A percentile compares a stretch with the other conserved stretches of the same genome.
These are phyloP conservation scores for Arctia plantaginis DNA, from an alignment of 2,888 invertebrate species.

Conservation along the genomic window DNA sequence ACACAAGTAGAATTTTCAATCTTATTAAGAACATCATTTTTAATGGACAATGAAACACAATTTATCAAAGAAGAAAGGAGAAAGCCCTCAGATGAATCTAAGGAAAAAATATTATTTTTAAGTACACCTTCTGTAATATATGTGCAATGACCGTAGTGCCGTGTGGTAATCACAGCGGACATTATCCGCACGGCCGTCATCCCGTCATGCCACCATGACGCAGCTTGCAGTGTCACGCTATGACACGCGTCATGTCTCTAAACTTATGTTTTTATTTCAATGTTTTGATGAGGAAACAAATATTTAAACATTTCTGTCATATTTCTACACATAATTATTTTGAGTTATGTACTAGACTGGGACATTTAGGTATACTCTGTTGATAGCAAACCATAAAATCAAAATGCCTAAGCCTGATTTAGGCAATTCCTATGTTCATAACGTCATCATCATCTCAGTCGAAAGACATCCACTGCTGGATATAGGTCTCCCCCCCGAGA, in stretches of 20 bases:
- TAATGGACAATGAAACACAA: too few relatives aligned
- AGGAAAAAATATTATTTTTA: not conserved
- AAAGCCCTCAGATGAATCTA: not conserved
- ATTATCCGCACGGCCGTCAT: conserved; percentile 39
- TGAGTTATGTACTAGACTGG: not conserved
- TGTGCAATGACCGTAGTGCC: conserved; percentile 7
- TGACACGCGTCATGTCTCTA: conserved; percentile 40
- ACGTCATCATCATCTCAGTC: not conserved
- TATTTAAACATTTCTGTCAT: conserved; percentile 11
- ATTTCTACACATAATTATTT: not conserved
- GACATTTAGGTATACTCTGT: not conserved
- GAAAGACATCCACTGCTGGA: not conserved
- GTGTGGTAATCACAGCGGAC: conserved; percentile 43
- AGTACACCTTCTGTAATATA: conserved; percentile 6
- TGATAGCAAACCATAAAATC: not conserved
- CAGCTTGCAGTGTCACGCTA: conserved; percentile 46
- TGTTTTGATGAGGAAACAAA: conserved; percentile 17
- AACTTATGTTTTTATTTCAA: conserved; percentile 33
- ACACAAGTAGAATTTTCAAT: too few relatives aligned
- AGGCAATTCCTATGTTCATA: not conserved
- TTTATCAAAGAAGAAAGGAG: not conserved
- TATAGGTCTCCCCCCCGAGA: too few relatives aligned
- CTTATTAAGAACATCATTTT: too few relatives aligned
- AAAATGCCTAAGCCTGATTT: too few relatives aligned
- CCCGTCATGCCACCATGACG: conserved; percentile 26